Conservation (phyloP, 2,888 invertebrate species). For the Pollenia amentaria region DNA sequence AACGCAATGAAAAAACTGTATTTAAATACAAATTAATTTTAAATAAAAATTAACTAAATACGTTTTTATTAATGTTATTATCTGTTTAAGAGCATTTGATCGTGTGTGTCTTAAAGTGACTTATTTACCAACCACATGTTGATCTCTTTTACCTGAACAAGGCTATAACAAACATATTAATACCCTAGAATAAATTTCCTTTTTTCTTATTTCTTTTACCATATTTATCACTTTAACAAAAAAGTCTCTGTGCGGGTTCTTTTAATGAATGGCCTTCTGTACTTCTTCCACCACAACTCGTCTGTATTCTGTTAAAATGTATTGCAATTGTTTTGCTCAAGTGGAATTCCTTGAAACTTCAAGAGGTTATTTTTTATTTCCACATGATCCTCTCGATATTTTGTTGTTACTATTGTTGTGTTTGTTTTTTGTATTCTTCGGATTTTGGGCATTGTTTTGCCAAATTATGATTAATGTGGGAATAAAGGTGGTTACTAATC, state of each 20-base stretch:
- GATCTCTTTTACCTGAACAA: not conserved
- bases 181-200: constrained; percentile 29
- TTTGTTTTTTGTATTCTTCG: constrained; percentile 48
- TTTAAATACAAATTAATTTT: no score
- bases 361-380: constrained; percentile 47
- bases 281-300: constrained; percentile 37
- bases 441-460: constrained; percentile 64
- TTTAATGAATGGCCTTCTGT: constrained; percentile 35
- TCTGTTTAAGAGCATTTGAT: no score
- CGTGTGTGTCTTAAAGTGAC: not conserved
- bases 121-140: not conserved
- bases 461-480: constrained; percentile 73
- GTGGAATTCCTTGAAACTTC: constrained; percentile 71
- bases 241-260: constrained; percentile 39
- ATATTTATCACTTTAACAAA: constrained; percentile 9
- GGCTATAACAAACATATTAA: not conserved
- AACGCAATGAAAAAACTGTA: no score
- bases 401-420: constrained; percentile 55
- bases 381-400: constrained; percentile 40
- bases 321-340: constrained; percentile 66
- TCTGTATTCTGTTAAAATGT: constrained; percentile 29
- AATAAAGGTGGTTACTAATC: constrained; percentile 53
- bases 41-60: no score
- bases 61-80: no score
- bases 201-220: constrained; percentile 15